phyloP scores from a whole-genome alignment of 2,797 vertebrate genomes.

The Aselliscus stoliczkanus region DNA sequence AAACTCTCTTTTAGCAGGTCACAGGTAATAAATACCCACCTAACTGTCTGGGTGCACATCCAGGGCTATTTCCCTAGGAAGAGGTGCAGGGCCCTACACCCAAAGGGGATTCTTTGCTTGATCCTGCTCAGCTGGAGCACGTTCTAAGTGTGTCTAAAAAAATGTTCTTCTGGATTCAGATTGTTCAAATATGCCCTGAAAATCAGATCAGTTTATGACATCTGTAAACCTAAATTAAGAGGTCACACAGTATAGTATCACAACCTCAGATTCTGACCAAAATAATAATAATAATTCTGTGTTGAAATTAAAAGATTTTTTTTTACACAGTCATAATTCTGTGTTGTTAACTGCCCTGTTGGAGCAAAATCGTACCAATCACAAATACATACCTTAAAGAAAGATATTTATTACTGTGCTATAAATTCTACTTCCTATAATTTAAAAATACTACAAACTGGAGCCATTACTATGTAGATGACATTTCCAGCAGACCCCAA shows the following conservation, averaged over 20 bases:
- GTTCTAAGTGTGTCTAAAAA: not conserved
- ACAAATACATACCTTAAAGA: not conserved
- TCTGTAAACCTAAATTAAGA: not conserved
- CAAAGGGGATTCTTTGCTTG: not conserved
- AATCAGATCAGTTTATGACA: not conserved
- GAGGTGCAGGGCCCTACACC: not conserved
- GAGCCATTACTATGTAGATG: not conserved
- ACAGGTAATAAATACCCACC: not conserved
- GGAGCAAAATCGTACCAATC: not conserved
- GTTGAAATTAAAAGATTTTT: not conserved
- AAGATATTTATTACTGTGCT: not conserved
- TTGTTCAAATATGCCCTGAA: not conserved
- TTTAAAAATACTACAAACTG: not conserved
- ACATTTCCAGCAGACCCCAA: not conserved
- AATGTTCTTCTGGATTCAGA: not conserved
- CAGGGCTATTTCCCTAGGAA: not conserved
- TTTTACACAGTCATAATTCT: not conserved
- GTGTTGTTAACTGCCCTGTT: not conserved
- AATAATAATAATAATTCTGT: not conserved
- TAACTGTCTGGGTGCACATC: not conserved
- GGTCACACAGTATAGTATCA: not conserved
- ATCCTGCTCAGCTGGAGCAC: not conserved
- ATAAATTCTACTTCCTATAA: not conserved
- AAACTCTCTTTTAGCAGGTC: not conserved
- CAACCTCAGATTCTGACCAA: not conserved